Evolutionary conservation across 2,113 vertebrate species (phyloP).

Genomic region (Tragelaphus imberbis): DNA sequence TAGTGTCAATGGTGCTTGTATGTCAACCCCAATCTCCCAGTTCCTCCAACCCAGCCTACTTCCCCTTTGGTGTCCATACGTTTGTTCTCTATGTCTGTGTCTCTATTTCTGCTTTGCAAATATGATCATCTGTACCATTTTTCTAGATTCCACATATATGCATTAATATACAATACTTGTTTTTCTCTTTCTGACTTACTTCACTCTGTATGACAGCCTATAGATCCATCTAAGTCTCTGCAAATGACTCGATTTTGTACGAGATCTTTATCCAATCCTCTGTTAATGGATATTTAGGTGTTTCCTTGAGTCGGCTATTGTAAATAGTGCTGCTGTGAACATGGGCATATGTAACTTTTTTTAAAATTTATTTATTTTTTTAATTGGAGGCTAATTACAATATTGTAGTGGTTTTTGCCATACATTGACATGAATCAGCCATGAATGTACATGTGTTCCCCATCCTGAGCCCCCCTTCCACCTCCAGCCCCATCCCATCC

Average conservation of each 20-base stretch:
- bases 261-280: neutral
- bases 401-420: neutral
- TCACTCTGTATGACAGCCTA: neutral
- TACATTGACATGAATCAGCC: neutral
- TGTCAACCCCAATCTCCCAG: neutral
- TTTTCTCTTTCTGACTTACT: neutral
- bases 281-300: neutral
- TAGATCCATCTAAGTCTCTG: neutral
- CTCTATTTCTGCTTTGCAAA: neutral
- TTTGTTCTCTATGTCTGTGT: neutral
- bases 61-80: neutral
- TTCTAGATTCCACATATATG: neutral
- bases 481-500: neutral
- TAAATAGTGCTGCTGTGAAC: neutral
- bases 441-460: too few species aligned
- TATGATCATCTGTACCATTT: neutral
- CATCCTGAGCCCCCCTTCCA: too few species aligned
- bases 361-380: neutral
- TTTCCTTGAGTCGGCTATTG: neutral
- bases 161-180: neutral
- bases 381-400: neutral
- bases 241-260: neutral
- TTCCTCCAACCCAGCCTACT: neutral
- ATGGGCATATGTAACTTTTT: neutral
- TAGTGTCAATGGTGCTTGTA: neutral